Percentiles rank a stretch among this genome's conserved stretches.
These are phyloP conservation scores for Taurulus bubalis DNA, from an alignment of 2,113 vertebrate species.

Conservation along the genomic window DNA sequence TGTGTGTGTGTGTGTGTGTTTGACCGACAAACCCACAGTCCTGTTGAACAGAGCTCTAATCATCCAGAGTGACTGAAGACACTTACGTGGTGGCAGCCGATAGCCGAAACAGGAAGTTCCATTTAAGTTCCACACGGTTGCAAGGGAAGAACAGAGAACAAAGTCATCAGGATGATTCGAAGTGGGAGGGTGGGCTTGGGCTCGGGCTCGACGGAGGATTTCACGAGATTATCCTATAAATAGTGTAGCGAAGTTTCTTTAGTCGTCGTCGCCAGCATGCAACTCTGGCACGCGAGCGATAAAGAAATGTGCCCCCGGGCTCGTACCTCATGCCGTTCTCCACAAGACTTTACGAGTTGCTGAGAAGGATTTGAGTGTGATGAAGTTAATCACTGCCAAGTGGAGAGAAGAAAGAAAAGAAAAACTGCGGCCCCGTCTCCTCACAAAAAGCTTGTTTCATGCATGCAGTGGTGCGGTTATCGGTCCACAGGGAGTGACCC, in stretches of 20 bases:
- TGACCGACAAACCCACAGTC: background rate
- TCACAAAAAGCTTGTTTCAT: slow-evolving; percentile 42
- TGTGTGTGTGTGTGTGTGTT: background rate
- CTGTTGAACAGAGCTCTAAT: background rate
- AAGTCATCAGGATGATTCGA: slow-evolving; percentile 55
- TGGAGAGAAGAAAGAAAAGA: background rate
- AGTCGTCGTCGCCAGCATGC: slow-evolving; percentile 23
- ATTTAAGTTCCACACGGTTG: slow-evolving; percentile 4
- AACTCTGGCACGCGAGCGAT: slow-evolving; percentile 42
- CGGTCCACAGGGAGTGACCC: slow-evolving; percentile 27
- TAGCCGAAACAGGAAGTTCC: slow-evolving; percentile 41
- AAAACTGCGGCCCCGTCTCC: slow-evolving; percentile 22
- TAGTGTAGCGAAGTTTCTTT: slow-evolving; percentile 51
- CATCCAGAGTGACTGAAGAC: background rate
- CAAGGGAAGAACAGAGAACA: slow-evolving; percentile 43
- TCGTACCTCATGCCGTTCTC: slow-evolving; percentile 58
- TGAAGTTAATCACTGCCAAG: slow-evolving; percentile 53
- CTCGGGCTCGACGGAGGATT: slow-evolving; percentile 33
- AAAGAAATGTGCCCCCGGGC: slow-evolving; percentile 31
- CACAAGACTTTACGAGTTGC: slow-evolving; percentile 39
- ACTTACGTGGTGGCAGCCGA: background rate
- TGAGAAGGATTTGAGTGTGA: slow-evolving; percentile 54
- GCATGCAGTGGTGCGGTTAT: slow-evolving; percentile 13
- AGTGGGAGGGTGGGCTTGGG: slow-evolving; percentile 20
- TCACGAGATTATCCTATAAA: slow-evolving; percentile 63